These are phyloP conservation scores for Hymenopus coronatus DNA, from an alignment of 2,888 invertebrate genomes.

Conservation along the genomic window DNA sequence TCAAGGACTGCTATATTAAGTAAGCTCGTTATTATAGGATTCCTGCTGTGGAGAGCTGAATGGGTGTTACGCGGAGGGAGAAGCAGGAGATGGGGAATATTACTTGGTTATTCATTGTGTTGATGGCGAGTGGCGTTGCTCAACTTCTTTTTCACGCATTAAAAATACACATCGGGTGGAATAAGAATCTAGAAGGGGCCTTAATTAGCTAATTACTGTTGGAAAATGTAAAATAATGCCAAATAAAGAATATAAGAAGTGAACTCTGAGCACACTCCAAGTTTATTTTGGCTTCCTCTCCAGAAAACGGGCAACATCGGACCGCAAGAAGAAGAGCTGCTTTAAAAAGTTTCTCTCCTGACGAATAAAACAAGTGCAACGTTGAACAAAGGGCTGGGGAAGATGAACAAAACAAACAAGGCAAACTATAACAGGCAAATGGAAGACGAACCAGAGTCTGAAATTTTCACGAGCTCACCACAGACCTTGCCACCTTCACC, in stretches of 20 bases:
- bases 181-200: neutral
- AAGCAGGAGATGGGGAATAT: neutral
- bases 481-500: neutral
- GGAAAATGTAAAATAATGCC: neutral
- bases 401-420: neutral
- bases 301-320: neutral
- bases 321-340: neutral
- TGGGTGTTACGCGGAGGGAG: neutral
- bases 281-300: neutral
- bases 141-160: neutral
- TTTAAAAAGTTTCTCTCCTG: neutral
- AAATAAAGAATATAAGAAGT: neutral
- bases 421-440: too few species aligned
- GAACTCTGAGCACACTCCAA: neutral
- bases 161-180: neutral
- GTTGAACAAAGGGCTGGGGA: neutral
- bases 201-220: slow-evolving; percentile 13
- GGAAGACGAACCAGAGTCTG: neutral
- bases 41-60: neutral
- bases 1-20: neutral
- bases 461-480: neutral
- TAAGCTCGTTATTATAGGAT: neutral
- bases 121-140: neutral
- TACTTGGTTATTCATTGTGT: neutral
- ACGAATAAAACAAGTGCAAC: neutral